Percentiles rank a stretch among this genome's conserved stretches.
Evolutionary conservation across 2,113 vertebrate genomes (phyloP).

Genomic region (Psittacula cyanocephala): DNA sequence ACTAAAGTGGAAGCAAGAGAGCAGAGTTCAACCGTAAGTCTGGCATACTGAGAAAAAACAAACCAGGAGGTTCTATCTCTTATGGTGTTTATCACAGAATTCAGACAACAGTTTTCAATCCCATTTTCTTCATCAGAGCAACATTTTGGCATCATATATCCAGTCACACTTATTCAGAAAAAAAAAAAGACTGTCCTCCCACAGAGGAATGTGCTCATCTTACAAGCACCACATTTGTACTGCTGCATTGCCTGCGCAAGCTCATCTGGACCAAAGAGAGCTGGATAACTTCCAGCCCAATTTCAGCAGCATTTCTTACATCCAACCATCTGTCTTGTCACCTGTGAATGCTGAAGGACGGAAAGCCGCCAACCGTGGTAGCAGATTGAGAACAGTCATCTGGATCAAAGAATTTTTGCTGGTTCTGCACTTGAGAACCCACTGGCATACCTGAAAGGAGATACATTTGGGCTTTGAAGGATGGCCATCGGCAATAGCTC

Average conservation of each 20-base stretch:
- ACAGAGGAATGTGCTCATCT: neutral
- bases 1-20: neutral
- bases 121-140: neutral
- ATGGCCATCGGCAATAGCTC: fast-evolving
- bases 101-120: neutral
- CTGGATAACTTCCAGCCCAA: neutral
- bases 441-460: constrained; percentile 88
- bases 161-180: neutral
- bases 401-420: constrained; percentile 98
- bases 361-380: constrained; percentile 94
- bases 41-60: neutral
- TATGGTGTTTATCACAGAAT: neutral
- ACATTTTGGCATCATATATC: neutral
- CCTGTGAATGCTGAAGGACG: constrained; percentile 93
- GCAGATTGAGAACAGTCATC: constrained; percentile 93
- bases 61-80: neutral
- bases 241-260: neutral
- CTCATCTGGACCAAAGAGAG: neutral
- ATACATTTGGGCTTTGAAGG: neutral
- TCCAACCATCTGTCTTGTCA: constrained; percentile 53
- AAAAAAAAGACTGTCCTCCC: neutral
- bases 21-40: neutral
- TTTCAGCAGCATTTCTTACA: neutral
- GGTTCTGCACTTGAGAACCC: constrained; percentile 94
- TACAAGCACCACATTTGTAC: neutral